Conservation (phyloP, 64 coral and sea anemone genomes). For the Trachythela sp. region DNA sequence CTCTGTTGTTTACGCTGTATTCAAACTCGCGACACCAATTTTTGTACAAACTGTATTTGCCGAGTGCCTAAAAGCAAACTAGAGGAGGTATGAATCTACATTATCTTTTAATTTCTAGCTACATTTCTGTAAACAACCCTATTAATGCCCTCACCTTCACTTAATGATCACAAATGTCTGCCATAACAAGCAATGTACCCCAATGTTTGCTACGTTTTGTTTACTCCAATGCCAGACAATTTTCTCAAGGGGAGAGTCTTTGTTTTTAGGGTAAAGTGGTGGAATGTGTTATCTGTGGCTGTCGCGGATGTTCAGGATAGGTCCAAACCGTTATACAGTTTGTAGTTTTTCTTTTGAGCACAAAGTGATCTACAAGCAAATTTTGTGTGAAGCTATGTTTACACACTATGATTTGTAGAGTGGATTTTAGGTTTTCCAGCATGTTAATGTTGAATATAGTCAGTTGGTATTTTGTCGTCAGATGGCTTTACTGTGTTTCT, state of each 20-base stretch:
- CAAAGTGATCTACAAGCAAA: too few species aligned
- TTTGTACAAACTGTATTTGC: constrained; percentile 95
- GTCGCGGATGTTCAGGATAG: constrained; percentile 92
- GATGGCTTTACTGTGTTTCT: too few species aligned
- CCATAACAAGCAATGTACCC: too few species aligned
- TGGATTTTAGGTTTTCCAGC: too few species aligned
- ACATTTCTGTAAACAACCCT: too few species aligned
- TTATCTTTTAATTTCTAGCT: neutral
- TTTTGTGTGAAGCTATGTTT: neutral
- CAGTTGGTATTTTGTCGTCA: too few species aligned
- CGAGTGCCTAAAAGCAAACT: constrained; percentile 94
- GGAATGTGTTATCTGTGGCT: constrained; percentile 98
- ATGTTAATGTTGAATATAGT: too few species aligned
- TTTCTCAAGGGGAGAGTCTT: neutral
- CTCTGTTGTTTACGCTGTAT: constrained; percentile 95
- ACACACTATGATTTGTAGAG: too few species aligned
- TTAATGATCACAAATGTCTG: too few species aligned
- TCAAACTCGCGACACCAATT: constrained; percentile 91
- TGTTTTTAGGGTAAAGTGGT: constrained; percentile 88
- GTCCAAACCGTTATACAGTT: too few species aligned
- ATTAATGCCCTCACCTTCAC: too few species aligned
- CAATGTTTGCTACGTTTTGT: neutral
- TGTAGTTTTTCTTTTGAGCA: too few species aligned
- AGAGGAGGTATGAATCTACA: constrained; percentile 64
- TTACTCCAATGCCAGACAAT: neutral